Percentiles rank a stretch among this genome's conserved stretches.
Evolutionary conservation across 2,113 vertebrate species (phyloP).

Genomic region (Myrmecophaga tridactyla): DNA sequence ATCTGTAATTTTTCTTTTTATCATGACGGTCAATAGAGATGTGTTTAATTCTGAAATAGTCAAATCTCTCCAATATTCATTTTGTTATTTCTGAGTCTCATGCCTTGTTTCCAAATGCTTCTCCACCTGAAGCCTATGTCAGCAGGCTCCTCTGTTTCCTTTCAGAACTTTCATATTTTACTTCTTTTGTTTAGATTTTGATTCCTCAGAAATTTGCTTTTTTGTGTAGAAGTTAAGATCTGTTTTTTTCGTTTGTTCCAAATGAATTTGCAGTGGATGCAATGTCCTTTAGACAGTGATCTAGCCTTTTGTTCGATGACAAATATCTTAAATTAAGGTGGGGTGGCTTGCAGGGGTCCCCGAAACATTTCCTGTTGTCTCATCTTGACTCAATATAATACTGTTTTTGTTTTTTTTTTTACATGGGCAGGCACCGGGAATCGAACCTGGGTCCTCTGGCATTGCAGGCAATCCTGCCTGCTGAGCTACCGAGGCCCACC

Average conservation of each 20-base stretch:
- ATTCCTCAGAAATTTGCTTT: not conserved
- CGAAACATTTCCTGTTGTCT: accelerated
- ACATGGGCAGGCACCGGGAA: too few relatives aligned
- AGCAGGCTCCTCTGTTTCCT: accelerated
- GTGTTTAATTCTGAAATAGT: not conserved
- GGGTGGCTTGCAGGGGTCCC: not conserved
- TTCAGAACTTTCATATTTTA: not conserved
- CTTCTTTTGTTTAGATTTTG: not conserved
- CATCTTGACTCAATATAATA: accelerated
- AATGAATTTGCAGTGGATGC: accelerated
- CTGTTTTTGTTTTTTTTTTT: too few relatives aligned
- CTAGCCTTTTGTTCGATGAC: not conserved
- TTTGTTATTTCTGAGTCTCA: not conserved
- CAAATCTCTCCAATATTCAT: accelerated
- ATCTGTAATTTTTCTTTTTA: not conserved
- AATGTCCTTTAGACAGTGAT: not conserved
- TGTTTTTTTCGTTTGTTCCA: not conserved
- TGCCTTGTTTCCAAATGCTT: too few relatives aligned
- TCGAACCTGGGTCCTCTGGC: too few relatives aligned
- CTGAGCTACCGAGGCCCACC: too few relatives aligned
- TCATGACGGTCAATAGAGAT: not conserved
- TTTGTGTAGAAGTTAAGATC: not conserved
- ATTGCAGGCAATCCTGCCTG: too few relatives aligned
- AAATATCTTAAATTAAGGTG: accelerated
- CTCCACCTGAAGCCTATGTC: accelerated